A percentile compares a stretch with the other conserved stretches of the same genome.
Conservation (phyloP, 2,888 invertebrate species). For the Acronicta leporina region DNA sequence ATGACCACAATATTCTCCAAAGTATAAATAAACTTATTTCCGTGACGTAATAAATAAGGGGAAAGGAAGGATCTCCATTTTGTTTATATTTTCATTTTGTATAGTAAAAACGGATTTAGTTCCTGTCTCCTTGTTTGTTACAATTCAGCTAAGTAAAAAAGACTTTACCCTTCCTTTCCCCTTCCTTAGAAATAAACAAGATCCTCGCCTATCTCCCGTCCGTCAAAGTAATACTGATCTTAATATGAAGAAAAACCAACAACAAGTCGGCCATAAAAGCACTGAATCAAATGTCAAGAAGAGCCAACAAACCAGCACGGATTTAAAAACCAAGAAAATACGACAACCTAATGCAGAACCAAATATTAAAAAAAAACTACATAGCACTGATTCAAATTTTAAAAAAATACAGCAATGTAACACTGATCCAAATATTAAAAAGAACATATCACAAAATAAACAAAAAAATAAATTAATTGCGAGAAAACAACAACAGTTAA, state of each 20-base stretch:
- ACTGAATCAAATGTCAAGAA: constrained; percentile 23
- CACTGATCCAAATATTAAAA: constrained; percentile 71
- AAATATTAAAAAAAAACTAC: constrained; percentile 18
- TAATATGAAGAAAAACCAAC: constrained; percentile 61
- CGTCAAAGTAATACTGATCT: constrained; percentile 75
- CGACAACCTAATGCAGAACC: constrained; percentile 43
- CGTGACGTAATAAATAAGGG: constrained; percentile 82
- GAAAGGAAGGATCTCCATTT: constrained; percentile 80
- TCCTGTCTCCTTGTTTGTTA: constrained; percentile 88
- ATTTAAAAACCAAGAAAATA: constrained; percentile 23
- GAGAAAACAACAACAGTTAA: constrained; percentile 78
- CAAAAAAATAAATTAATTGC: constrained; percentile 65
- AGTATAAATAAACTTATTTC: constrained; percentile 1
- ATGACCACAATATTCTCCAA: constrained; percentile 26
- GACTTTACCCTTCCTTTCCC: constrained; percentile 83
- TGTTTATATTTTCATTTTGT: constrained; percentile 45
- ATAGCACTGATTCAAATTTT: constrained; percentile 56
- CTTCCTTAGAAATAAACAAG: constrained; percentile 78
- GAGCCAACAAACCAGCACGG: constrained; percentile 17
- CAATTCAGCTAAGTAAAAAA: constrained; percentile 51
- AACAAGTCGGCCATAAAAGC: background rate
- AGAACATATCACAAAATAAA: constrained; percentile 62
- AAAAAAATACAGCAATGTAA: constrained; percentile 72
- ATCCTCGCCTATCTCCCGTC: constrained; percentile 64
- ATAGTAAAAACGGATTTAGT: constrained; percentile 54